A percentile compares a stretch with the other conserved stretches of the same genome.
Evolutionary conservation across 2,113 vertebrate genomes (phyloP).

Genomic region (Synodontis membranacea): DNA sequence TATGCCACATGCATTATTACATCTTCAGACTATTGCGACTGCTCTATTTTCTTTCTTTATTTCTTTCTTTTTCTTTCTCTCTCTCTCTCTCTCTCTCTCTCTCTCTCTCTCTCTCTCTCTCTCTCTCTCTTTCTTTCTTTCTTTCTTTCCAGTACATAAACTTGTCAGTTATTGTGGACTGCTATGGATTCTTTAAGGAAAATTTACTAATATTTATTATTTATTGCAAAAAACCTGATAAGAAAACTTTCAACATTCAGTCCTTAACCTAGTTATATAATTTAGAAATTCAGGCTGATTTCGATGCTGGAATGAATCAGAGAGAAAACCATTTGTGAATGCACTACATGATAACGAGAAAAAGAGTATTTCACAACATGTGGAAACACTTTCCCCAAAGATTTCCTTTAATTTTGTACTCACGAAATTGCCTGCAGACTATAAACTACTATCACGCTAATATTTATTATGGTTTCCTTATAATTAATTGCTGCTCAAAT

Average conservation of each 20-base stretch:
- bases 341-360: not conserved
- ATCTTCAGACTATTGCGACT: not conserved
- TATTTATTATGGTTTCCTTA: conserved; percentile 12
- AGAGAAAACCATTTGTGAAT: not conserved
- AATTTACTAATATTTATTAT: not conserved
- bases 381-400: conserved; percentile 33
- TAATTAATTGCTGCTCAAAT: conserved; percentile 18
- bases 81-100: not conserved
- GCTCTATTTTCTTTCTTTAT: not conserved
- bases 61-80: too few relatives aligned
- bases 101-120: too few relatives aligned
- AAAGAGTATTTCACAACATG: conserved; percentile 32
- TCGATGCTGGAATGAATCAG: conserved; percentile 18
- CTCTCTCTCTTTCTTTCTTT: not conserved
- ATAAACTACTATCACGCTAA: conserved; percentile 15
- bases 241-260: not conserved
- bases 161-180: not conserved
- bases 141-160: not conserved
- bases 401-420: conserved; percentile 33
- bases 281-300: not conserved
- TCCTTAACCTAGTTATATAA: not conserved
- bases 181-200: not conserved
- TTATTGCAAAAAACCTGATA: not conserved
- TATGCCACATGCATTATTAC: not conserved
- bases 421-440: conserved; percentile 37